These are phyloP conservation scores for Phrynocephalus vlangalii DNA, from an alignment of 2,797 vertebrate genomes.

Conservation along the genomic window DNA sequence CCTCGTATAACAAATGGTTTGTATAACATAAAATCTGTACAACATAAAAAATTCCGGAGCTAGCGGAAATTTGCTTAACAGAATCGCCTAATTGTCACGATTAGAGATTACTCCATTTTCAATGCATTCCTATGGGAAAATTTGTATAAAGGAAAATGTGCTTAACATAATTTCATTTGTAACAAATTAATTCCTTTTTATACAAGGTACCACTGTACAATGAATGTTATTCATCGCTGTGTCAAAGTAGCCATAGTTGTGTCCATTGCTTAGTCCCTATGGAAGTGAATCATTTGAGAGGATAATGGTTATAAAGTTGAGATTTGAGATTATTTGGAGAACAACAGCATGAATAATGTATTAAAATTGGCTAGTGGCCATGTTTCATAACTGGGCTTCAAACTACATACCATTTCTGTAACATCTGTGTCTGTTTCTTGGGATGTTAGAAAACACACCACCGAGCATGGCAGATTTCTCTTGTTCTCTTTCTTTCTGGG, in stretches of 20 bases:
- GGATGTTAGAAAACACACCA: background rate
- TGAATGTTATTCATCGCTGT: background rate
- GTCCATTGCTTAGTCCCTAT: background rate
- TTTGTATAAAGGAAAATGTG: no score
- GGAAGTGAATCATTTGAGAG: background rate
- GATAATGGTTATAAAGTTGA: background rate
- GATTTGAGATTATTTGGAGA: constrained; percentile 5
- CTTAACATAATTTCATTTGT: no score
- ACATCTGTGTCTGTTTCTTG: background rate
- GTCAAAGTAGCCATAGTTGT: background rate
- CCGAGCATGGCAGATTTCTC: background rate
- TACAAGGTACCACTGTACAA: background rate
- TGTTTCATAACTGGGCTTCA: background rate
- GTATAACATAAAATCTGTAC: no score
- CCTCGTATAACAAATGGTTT: no score
- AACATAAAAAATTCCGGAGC: no score
- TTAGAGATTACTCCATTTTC: no score
- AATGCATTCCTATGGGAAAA: no score
- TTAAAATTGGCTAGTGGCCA: background rate
- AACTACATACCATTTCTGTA: background rate
- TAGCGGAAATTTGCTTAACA: no score
- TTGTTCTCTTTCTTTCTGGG: no score
- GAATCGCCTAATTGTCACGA: no score
- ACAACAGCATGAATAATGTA: background rate
- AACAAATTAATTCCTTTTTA: no score